Conservation (phyloP, 2,888 invertebrate genomes). For the Entomobrya proxima region DNA sequence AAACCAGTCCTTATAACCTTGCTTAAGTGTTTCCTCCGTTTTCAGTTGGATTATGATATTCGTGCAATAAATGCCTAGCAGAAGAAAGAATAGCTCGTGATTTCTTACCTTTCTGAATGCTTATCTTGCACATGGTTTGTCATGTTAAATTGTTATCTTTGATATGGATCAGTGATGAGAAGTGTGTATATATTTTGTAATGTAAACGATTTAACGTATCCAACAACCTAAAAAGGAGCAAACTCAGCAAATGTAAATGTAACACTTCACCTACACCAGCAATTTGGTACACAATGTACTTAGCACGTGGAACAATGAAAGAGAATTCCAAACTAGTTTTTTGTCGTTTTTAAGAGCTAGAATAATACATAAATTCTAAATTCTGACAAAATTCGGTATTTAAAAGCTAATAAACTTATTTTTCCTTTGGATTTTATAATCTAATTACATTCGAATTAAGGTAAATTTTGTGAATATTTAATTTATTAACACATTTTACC, state of each 20-base stretch:
- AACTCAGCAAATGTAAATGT: no score
- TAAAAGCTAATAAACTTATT: slow-evolving; percentile 42
- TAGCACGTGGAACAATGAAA: not conserved
- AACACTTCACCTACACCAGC: no score
- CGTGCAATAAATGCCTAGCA: slow-evolving; percentile 23
- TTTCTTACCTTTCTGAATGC: slow-evolving; percentile 8
- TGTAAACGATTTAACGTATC: not conserved
- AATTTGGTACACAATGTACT: not conserved
- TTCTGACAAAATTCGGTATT: slow-evolving; percentile 4
- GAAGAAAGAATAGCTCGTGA: not conserved
- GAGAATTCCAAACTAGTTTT: not conserved
- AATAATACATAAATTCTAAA: slow-evolving; percentile 16
- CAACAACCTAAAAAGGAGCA: not conserved
- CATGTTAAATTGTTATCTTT: slow-evolving; percentile 46
- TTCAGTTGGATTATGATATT: not conserved
- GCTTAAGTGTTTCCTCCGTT: not conserved
- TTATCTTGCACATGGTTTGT: slow-evolving; percentile 31
- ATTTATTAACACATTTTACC: slow-evolving; percentile 25
- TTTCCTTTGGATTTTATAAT: slow-evolving; percentile 39
- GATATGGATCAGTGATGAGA: slow-evolving; percentile 48
- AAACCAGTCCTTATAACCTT: not conserved
- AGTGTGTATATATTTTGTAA: not conserved
- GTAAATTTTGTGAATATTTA: slow-evolving; percentile 22
- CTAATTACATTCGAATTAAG: slow-evolving; percentile 56
- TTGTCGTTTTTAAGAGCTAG: not conserved